A percentile compares a stretch with the other conserved stretches of the same genome.
These are phyloP conservation scores for Gymnocheta viridis DNA, from an alignment of 2,888 invertebrate genomes.

Conservation along the genomic window DNA sequence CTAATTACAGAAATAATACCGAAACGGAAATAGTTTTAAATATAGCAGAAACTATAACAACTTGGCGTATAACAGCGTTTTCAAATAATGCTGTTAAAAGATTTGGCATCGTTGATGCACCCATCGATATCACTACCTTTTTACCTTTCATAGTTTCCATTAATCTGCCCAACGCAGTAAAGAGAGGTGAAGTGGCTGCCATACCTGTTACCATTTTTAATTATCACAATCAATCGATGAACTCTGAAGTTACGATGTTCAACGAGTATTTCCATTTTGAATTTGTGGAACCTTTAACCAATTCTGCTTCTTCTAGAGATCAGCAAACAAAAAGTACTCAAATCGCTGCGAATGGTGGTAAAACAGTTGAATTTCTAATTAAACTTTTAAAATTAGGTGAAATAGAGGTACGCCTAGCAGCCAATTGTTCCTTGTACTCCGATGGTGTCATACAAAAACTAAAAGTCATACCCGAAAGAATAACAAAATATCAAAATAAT, in stretches of 20 bases:
- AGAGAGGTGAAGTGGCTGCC: constrained; percentile 91
- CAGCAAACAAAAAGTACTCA: constrained; percentile 80
- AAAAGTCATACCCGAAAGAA: constrained; percentile 87
- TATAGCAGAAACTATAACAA: constrained; percentile 89
- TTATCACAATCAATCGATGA: constrained; percentile 88
- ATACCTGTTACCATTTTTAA: constrained; percentile 94
- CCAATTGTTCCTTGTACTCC: constrained; percentile 79
- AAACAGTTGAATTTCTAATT: constrained; percentile 86
- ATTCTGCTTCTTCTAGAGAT: constrained; percentile 72
- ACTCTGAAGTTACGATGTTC: constrained; percentile 90
- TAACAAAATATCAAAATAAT: constrained; percentile 82
- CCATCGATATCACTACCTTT: constrained; percentile 86
- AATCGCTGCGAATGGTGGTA: constrained; percentile 87
- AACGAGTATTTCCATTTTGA: constrained; percentile 89
- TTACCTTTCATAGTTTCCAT: constrained; percentile 89
- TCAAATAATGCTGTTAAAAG: constrained; percentile 88
- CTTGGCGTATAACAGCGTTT: constrained; percentile 91
- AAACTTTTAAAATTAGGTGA: constrained; percentile 86
- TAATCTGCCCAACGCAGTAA: constrained; percentile 89
- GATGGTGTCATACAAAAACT: constrained; percentile 86
- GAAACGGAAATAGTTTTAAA: constrained; percentile 15
- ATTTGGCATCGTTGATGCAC: constrained; percentile 85
- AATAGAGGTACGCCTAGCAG: constrained; percentile 87
- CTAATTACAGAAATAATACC: not conserved
- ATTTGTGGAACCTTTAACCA: constrained; percentile 81